Evolutionary conservation across 2,113 vertebrate species (phyloP).

Genomic region (Pica pica): DNA sequence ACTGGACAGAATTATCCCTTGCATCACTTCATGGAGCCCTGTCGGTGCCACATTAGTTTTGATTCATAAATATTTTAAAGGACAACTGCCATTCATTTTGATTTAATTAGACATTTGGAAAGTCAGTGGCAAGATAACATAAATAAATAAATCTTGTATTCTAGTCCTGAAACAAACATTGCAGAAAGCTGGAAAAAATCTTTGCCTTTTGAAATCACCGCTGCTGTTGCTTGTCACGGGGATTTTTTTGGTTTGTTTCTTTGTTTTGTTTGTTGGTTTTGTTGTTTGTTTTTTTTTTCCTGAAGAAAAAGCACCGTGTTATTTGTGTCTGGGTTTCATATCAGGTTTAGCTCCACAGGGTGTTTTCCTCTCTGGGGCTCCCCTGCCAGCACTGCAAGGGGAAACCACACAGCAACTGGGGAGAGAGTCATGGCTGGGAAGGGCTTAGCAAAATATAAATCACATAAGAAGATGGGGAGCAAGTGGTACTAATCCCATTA

Average conservation of each 20-base stretch:
- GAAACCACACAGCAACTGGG: accelerated
- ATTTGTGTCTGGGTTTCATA: neutral
- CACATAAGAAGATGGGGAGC: neutral
- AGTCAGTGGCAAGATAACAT: neutral
- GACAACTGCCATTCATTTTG: neutral
- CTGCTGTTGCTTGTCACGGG: neutral
- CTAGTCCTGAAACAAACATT: neutral
- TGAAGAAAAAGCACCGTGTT: neutral
- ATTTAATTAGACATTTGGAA: constrained; percentile 12
- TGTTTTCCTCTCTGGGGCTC: neutral
- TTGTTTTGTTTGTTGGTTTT: too few species aligned
- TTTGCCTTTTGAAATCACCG: neutral
- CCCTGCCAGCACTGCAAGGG: neutral
- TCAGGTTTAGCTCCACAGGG: neutral
- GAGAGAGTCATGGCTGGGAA: neutral
- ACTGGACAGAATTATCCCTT: neutral
- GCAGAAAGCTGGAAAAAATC: neutral
- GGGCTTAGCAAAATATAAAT: neutral
- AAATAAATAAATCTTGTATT: neutral
- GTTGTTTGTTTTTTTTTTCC: neutral
- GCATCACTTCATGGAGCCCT: neutral
- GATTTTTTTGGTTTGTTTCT: neutral
- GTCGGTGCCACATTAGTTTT: neutral
- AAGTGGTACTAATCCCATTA: constrained; percentile 2
- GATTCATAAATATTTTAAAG: neutral